Evolutionary conservation across 1,140 invertebrate species (phyloP), one percentile per base, ranked within the genome.

Genomic region (Heliconius hermathena): DNA sequence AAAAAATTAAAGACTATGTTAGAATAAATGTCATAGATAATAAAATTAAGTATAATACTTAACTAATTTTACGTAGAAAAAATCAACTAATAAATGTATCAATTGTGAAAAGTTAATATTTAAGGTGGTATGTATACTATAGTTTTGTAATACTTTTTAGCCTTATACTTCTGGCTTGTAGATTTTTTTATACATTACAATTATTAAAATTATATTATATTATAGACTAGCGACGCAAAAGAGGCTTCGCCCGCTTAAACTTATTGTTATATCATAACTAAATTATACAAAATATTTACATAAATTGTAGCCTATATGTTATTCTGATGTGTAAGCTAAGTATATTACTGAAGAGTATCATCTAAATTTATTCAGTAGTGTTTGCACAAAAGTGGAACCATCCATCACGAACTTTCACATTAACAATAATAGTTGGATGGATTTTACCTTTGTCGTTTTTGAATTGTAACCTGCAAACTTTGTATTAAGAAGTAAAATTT

Each of bases 61-160:
- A 36, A 36, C 6, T 36, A 8, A 13, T 66, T 66, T 5, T 66
- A 66, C 4, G 13, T 66, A 66, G 11, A 66, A 66, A 11, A 66
- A 26, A 66, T 66, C 9, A 16, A 66, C 1, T 26, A 29, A 26
- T 29, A 29, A 66, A 66, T 29, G 11, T 66, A 66, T 66, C 26
- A 16, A 13, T 66, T 66, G 6, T 57, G 8, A 57, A 52, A 18
- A 0, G 20, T 66, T 66, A 66, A 11, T 26, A 26, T 66, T 66
- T 66, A 66, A 29, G 60, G 60, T 66, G 60, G 11, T 66, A 29
- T 60, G 60, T 66, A 29, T 66, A 66, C 60, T 66, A 66, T 66
- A 22, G 13, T 66, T 66, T 26, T 66, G 13, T 26, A 66, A 26
- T 29, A 66, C 60, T 29, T 57, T 57, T 22, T 22, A 57, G 49